Evolutionary conservation across 2,888 invertebrate species (phyloP).

Genomic region (Lottia scabra): DNA sequence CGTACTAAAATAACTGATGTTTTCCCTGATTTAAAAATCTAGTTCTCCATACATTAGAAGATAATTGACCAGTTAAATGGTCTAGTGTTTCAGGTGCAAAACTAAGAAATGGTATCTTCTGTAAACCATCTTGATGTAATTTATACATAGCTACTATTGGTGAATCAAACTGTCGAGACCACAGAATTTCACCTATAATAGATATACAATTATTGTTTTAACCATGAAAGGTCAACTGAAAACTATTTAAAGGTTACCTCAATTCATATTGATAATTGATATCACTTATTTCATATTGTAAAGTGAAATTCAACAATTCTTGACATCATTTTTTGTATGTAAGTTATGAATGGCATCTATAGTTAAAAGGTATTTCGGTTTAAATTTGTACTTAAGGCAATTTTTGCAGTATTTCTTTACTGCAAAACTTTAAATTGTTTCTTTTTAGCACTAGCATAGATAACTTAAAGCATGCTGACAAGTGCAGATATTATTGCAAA

Average conservation of each 20-base stretch:
- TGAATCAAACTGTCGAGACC: constrained; percentile 88
- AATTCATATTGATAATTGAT: constrained; percentile 78
- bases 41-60: constrained; percentile 59
- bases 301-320: too few relatives aligned
- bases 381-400: too few relatives aligned
- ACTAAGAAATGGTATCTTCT: constrained; percentile 88
- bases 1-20: constrained; percentile 63
- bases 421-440: too few relatives aligned
- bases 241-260: constrained; percentile 86
- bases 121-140: constrained; percentile 74
- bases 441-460: too few relatives aligned
- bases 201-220: constrained; percentile 44
- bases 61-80: constrained; percentile 63
- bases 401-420: too few relatives aligned
- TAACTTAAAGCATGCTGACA: too few relatives aligned
- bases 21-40: constrained; percentile 62
- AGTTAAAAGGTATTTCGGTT: too few relatives aligned
- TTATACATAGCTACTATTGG: constrained; percentile 91
- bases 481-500: not conserved
- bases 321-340: too few relatives aligned
- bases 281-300: too few relatives aligned
- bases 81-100: constrained; percentile 86
- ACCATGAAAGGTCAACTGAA: constrained; percentile 86
- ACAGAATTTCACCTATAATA: constrained; percentile 78
- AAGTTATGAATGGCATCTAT: too few relatives aligned